Conservation (phyloP, 1,140 invertebrate genomes). For the Octopus sinensis region DNA sequence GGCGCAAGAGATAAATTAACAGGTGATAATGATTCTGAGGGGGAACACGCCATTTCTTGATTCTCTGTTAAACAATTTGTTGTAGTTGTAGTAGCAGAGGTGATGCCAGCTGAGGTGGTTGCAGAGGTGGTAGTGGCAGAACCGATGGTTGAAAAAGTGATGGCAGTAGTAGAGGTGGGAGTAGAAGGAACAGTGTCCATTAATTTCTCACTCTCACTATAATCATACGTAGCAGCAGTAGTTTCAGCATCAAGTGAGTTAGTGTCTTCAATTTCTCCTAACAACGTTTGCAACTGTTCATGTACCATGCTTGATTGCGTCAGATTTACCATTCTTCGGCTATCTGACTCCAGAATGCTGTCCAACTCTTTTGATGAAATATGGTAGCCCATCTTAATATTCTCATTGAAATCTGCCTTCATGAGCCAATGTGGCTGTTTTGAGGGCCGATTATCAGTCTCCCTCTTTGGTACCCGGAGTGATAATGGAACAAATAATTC, state of each 20-base stretch:
- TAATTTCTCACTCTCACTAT: too few relatives aligned
- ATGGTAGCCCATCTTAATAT: slow-evolving; percentile 32
- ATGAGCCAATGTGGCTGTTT: slow-evolving; percentile 27
- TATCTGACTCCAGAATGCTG: slow-evolving; percentile 30
- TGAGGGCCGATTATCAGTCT: background rate
- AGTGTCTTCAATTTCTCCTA: slow-evolving; percentile 24
- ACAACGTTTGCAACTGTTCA: slow-evolving; percentile 27
- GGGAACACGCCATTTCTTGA: too few relatives aligned
- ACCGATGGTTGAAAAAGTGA: too few relatives aligned
- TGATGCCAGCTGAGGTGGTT: background rate
- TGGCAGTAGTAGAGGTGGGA: too few relatives aligned
- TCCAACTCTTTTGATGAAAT: slow-evolving; percentile 16
- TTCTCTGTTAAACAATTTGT: too few relatives aligned
- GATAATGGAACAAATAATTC: slow-evolving; percentile 31
- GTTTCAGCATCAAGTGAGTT: background rate
- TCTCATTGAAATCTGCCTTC: slow-evolving; percentile 26
- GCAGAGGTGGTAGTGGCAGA: background rate
- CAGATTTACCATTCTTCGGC: slow-evolving; percentile 24
- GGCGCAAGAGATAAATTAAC: too few relatives aligned
- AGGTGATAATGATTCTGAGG: too few relatives aligned
- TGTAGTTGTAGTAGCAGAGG: too few relatives aligned
- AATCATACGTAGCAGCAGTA: background rate
- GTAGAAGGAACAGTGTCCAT: too few relatives aligned
- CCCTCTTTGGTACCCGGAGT: slow-evolving; percentile 16
- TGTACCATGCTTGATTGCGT: slow-evolving; percentile 30